Evolutionary conservation across 2,888 invertebrate species (phyloP), one percentile per base, ranked within the genome.

Genomic region (Luperina nickerlii): DNA sequence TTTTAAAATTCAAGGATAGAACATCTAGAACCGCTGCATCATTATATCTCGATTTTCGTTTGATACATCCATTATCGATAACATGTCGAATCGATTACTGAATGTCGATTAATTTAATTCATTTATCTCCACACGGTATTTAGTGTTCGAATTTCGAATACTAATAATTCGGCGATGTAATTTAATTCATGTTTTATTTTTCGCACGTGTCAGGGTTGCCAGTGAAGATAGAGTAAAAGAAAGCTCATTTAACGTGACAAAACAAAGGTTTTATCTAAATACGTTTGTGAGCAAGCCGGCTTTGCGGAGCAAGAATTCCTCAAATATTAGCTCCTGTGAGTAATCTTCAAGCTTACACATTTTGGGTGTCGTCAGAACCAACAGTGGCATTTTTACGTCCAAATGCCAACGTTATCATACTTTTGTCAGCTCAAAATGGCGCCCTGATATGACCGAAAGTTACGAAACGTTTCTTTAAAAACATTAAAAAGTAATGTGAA

Each of bases 241-340:
- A 76, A 69, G 76, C 70, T 69, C 78, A 68, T 84, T 89, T 78
- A 54, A 79, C 60, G 78, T 85, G 83, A 84, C 89, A 88, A 82
- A 85, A 88, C 83, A 87, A 84, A 74, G 82, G 78, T 86, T 87
- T 90, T 89, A 90, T 88, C 89, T 88, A 83, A 87, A 89, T 81
- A 78, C 79, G 84, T 88, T 87, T 85, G 86, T 87, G 85, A 88
- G 86, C 87, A 83, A 87, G 85, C 88, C 88, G 87, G 83, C 82
- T 88, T 82, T 82, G 81, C 75, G 74, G 65, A 82, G 86, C 83
- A 88, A 89, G 90, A 94, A 95, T 94, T 94, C 94, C 91, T 92
- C 92, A 96, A 96, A 96, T 95, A 95, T 96, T 96, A 95, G 93
- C 95, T 95, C 91, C 95, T 91, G 94, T 92, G 88, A 91, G 88